Evolutionary conservation across 2,888 invertebrate species (phyloP), one percentile per base, ranked within the genome.

Genomic region (Rotaria macrura): DNA sequence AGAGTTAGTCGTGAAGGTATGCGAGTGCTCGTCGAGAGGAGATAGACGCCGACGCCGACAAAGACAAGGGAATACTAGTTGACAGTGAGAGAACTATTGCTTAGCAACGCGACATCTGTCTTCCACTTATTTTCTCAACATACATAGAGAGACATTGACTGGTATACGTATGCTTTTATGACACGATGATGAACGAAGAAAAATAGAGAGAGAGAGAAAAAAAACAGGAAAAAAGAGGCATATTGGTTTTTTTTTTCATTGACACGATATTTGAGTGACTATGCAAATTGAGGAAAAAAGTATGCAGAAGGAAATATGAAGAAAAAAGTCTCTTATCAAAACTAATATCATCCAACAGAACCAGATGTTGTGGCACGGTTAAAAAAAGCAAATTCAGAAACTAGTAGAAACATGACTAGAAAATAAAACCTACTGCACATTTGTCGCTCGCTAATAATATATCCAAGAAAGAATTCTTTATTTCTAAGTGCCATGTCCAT

Each of bases 1-100:
- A 65, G 65, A 65, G 65, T 65, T 65, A 65, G 65, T 65, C 65
- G 65, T 65, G 65, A 65, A 65, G 65, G 65, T 65, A 65, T 34
- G 65, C 34, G 65, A 34, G 65, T 65, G 65, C 65, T 34, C 65
- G 65, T 65, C 65, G 65, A 65, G 65, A 65, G 25, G 65, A 65
- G 65, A 65, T 65, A 65, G 65, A 65, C 65, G 65, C 14, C 65
- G 65, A 34, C 65, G 20, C 34, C 34, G 6, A 57, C 55, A 49
- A 49, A 49, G 65, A 65, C 65, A 65, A 65, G 29, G 65, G 29
- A 65, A 65, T 65, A 65, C 65, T 65, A 34, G 34, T 65, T 65
- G 34, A 65, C 34, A 65, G 29, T 65, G 65, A 65, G 65, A 34
- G 65, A 65, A 65, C 34, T 65, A 65, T 34, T 65, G 65, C 65